phyloP scores from a whole-genome alignment of 2,888 invertebrate genomes.

The Biston betularia region DNA sequence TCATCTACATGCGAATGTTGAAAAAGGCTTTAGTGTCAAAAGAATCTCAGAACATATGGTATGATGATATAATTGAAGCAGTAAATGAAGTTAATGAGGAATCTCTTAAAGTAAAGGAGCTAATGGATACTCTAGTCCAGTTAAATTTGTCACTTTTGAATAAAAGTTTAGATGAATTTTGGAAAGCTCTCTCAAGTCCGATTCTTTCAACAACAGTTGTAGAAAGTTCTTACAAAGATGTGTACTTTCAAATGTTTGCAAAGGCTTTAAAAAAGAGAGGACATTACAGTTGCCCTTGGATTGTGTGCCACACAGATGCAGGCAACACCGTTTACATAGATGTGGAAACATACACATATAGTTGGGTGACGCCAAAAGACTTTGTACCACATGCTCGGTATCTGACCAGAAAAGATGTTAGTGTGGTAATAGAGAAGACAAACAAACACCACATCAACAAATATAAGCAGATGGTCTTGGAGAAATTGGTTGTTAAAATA shows the following conservation, averaged over 20 bases:
- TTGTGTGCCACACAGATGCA: slow-evolving; percentile 80
- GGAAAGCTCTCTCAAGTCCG: slow-evolving; percentile 66
- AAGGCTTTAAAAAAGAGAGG: slow-evolving; percentile 76
- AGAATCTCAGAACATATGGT: slow-evolving; percentile 86
- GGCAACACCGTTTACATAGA: slow-evolving; percentile 84
- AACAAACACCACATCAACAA: slow-evolving; percentile 77
- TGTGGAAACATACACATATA: slow-evolving; percentile 80
- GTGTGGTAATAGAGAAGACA: slow-evolving; percentile 72
- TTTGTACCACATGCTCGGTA: slow-evolving; percentile 81
- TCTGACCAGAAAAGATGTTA: slow-evolving; percentile 77
- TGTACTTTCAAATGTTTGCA: slow-evolving; percentile 81
- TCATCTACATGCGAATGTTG: slow-evolving; percentile 83
- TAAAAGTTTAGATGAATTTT: slow-evolving; percentile 72
- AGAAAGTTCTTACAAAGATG: slow-evolving; percentile 71
- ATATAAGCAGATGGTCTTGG: slow-evolving; percentile 71
- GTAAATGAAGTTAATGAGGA: slow-evolving; percentile 80
- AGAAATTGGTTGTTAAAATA: slow-evolving; percentile 79
- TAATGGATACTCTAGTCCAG: slow-evolving; percentile 76
- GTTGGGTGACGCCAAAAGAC: slow-evolving; percentile 83
- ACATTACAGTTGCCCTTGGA: slow-evolving; percentile 80
- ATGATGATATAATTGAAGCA: slow-evolving; percentile 84
- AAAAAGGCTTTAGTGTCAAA: slow-evolving; percentile 80
- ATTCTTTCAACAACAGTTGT: slow-evolving; percentile 59
- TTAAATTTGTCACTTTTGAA: slow-evolving; percentile 76
- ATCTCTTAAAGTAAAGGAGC: slow-evolving; percentile 77